Evolutionary conservation across 2,888 invertebrate genomes (phyloP).

Genomic region (Drosophila lutescens): DNA sequence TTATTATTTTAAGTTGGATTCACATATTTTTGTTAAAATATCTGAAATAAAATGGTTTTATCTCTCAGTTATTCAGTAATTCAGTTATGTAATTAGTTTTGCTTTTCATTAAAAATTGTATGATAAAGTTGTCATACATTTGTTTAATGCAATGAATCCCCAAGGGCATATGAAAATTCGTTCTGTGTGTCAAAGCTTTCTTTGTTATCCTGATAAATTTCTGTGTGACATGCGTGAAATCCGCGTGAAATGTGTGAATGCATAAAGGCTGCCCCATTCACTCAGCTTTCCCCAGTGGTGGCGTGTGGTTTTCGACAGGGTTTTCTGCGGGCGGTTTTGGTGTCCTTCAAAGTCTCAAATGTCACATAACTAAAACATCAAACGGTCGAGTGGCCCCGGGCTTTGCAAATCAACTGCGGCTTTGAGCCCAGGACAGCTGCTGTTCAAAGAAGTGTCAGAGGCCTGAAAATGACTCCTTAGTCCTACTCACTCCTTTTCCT

Average conservation of each 20-base stretch:
- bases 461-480: slow-evolving; percentile 53
- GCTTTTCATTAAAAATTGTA: neutral
- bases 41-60: no score
- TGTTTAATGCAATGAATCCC: neutral
- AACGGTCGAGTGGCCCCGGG: slow-evolving; percentile 48
- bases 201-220: slow-evolving; percentile 62
- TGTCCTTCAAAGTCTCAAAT: slow-evolving; percentile 71
- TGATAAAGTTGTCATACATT: neutral
- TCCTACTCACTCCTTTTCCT: slow-evolving; percentile 11
- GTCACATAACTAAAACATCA: slow-evolving; percentile 62
- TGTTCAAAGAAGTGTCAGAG: slow-evolving; percentile 72
- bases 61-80: no score
- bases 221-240: slow-evolving; percentile 51
- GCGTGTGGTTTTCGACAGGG: slow-evolving; percentile 7
- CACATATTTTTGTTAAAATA: neutral
- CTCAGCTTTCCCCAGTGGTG: slow-evolving; percentile 1
- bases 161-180: slow-evolving; percentile 12
- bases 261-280: slow-evolving; percentile 35
- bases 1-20: no score
- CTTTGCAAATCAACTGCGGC: slow-evolving; percentile 76
- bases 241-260: slow-evolving; percentile 40
- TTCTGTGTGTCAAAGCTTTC: neutral
- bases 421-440: slow-evolving; percentile 54
- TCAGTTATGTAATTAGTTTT: no score
- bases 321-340: slow-evolving; percentile 13